These are phyloP conservation scores for Menura novaehollandiae DNA, from an alignment of 2,113 vertebrate genomes.

Conservation along the genomic window DNA sequence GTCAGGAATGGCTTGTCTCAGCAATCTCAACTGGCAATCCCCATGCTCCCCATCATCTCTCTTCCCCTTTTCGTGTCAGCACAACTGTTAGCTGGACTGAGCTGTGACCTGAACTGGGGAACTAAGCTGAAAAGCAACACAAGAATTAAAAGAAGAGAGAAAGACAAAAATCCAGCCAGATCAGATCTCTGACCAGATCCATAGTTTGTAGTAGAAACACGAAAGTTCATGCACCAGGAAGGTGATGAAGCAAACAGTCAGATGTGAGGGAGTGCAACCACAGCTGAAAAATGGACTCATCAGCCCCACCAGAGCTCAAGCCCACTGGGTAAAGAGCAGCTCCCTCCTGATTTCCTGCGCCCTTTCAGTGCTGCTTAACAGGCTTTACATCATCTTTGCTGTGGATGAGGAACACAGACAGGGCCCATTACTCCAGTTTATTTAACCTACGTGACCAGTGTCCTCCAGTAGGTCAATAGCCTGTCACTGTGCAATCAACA, in stretches of 20 bases:
- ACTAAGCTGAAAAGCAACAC: not conserved
- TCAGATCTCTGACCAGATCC: not conserved
- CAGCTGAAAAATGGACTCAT: not conserved
- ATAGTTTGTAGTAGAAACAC: not conserved
- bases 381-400: rapidly evolving
- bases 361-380: not conserved
- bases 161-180: not conserved
- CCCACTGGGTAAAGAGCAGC: rapidly evolving
- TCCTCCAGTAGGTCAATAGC: not conserved
- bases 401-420: not conserved
- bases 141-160: not conserved
- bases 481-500: not conserved
- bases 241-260: not conserved
- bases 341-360: not conserved
- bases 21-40: not conserved
- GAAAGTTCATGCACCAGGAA: not conserved
- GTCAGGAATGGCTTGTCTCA: not conserved
- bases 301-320: not conserved
- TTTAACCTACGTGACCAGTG: not conserved
- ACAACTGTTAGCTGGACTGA: not conserved
- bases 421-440: not conserved
- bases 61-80: rapidly evolving
- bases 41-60: not conserved
- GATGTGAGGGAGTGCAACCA: not conserved
- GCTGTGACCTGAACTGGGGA: not conserved